A percentile compares a stretch with the other conserved stretches of the same genome.
phyloP scores from a whole-genome alignment of 2,113 vertebrate genomes.

The Embiotoca jacksoni region DNA sequence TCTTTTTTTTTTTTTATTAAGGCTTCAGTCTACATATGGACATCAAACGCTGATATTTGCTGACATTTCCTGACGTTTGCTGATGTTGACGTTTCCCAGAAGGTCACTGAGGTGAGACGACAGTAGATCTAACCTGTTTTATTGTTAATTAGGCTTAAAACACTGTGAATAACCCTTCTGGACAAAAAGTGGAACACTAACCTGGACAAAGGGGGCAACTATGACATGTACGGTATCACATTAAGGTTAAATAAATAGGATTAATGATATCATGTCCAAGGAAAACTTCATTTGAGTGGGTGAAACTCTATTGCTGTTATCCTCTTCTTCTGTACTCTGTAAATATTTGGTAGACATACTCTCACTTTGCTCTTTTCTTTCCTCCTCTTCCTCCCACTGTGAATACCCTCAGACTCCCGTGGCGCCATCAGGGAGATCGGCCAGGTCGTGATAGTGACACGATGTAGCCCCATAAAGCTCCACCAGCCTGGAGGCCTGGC shows the following conservation, averaged over 20 bases:
- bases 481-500: conserved; percentile 34
- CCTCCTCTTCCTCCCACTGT: neutral
- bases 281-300: neutral
- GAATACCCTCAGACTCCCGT: conserved; percentile 29
- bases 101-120: neutral
- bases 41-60: conserved; percentile 26
- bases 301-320: neutral
- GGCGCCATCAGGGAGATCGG: conserved; percentile 26
- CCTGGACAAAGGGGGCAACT: neutral
- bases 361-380: neutral
- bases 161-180: neutral
- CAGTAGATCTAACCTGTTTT: neutral
- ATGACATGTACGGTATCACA: neutral
- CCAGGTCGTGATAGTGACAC: conserved; percentile 67
- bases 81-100: conserved; percentile 26
- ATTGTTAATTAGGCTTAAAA: conserved; percentile 9
- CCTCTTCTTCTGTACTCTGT: neutral
- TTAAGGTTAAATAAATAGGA: neutral
- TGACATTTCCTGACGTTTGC: conserved; percentile 25
- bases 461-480: conserved; percentile 58
- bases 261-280: too few species aligned
- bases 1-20: neutral
- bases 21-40: conserved; percentile 27
- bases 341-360: neutral
- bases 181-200: neutral